Base-by-base conservation (phyloP, 2,888 invertebrate genomes). In the Cenopis cana region DNA sequence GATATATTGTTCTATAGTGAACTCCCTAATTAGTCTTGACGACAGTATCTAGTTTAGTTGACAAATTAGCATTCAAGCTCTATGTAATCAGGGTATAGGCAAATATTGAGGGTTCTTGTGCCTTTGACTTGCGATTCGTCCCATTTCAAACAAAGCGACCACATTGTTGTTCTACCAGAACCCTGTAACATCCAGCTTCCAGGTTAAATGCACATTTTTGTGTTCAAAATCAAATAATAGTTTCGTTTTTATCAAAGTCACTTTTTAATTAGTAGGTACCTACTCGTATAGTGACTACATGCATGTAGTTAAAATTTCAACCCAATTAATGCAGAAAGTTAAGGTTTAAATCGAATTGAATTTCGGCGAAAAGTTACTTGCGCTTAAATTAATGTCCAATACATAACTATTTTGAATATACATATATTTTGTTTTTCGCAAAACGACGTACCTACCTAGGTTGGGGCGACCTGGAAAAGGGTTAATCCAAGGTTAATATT, bases 81-180 rank as follows among this genome's bases (percentile, higher is more conserved):
- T 83, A 85, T 85, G 85, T 87, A 88, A 83, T 85, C 76, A 80
- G 74, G 65, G 73, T 69, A 82, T 79, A 82, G 85, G 85, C 85
- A 84, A 61, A 73, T 17, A 50, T 38, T 24, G n/a, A 46, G 24
- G 24, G 41, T 8, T 54, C 69, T 74, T 75, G 75, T 77, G 79
- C 87, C 87, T 87, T 87, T 88, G 88, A 80, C 72, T 52, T 20
- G 62, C 60, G 69, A 29, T 71, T 66, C 59, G 59, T 62, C 54
- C 33, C 20, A 55, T 20, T 29, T 57, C 76, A 75, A 76, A 74
- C 75, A 73, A 54, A 38, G 55, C 46, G 49, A 70, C 76, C 76
- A 62, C 75, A 73, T 29, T 64, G 70, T 69, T 57, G 59, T 41
- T 38, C 38, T 46, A 52, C 14, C 41, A 24, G 11, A 41, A 12